These are phyloP conservation scores for Sebastes variabilis DNA, from an alignment of 2,797 vertebrate genomes.

Conservation along the genomic window DNA sequence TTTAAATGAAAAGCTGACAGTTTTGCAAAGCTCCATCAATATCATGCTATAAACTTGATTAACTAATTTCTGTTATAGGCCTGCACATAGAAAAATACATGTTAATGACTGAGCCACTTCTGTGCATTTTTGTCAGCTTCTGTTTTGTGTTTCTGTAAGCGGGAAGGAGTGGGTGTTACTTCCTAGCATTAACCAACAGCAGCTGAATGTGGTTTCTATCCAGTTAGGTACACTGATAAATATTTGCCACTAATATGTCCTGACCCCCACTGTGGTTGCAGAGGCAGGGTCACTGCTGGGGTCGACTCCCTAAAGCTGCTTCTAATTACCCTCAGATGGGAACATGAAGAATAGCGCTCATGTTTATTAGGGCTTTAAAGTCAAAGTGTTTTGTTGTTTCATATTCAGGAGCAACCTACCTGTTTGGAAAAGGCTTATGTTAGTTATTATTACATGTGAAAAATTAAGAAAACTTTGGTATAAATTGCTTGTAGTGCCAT, in stretches of 20 bases:
- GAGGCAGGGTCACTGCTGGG: conserved; percentile 46
- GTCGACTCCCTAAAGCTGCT: conserved; percentile 64
- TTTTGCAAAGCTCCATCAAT: background rate
- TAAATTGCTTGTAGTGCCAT: background rate
- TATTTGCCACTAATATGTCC: conserved; percentile 60
- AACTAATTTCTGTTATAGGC: background rate
- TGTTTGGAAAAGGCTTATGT: conserved; percentile 11
- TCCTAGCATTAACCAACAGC: conserved; percentile 47
- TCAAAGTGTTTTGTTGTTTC: conserved; percentile 34
- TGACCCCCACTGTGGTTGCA: conserved; percentile 50
- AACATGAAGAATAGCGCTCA: conserved; percentile 37
- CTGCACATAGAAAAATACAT: background rate
- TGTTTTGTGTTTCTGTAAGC: conserved; percentile 20
- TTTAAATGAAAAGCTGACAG: background rate
- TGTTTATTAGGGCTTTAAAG: conserved; percentile 39
- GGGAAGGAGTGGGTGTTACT: background rate
- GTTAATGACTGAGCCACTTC: background rate
- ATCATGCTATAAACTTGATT: background rate
- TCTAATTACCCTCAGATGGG: conserved; percentile 70
- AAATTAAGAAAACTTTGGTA: background rate
- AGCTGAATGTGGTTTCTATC: conserved; percentile 62
- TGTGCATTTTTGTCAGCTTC: conserved; percentile 27
- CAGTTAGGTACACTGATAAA: conserved; percentile 55
- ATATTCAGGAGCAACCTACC: conserved; percentile 14
- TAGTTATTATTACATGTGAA: conserved; percentile 21